These are phyloP conservation scores for Beroe forskalii DNA, from an alignment of 37 sponge, comb jelly and placozoan genomes.

Conservation along the genomic window DNA sequence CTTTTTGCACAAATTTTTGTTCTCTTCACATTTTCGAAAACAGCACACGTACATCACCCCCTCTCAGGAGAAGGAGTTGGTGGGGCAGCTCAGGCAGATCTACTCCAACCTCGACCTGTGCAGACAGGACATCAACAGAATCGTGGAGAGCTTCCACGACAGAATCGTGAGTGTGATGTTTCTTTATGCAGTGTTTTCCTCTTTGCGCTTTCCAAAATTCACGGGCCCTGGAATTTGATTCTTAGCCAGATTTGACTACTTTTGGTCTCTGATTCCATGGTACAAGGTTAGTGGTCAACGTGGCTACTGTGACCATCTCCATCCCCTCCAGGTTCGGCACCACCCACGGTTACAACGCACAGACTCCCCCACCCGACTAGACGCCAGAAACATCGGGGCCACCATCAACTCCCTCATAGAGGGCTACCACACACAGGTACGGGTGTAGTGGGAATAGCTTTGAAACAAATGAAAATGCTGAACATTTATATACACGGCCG, in stretches of 20 bases:
- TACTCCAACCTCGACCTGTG: constrained; percentile 15
- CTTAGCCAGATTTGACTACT: too few relatives aligned
- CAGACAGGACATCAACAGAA: constrained; percentile 5
- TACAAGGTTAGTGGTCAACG: too few relatives aligned
- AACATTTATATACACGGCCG: too few relatives aligned
- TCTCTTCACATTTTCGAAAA: background rate
- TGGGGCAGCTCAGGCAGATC: background rate
- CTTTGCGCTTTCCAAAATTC: too few relatives aligned
- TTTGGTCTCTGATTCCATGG: too few relatives aligned
- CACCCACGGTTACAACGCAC: background rate
- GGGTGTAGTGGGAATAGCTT: too few relatives aligned
- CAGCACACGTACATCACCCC: too few relatives aligned
- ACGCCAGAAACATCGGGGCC: constrained; percentile 10
- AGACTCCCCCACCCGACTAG: constrained; percentile 8
- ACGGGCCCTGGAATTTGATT: too few relatives aligned
- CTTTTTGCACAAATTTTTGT: background rate
- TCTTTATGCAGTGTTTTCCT: too few relatives aligned
- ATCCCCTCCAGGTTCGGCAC: background rate
- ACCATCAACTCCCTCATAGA: constrained; percentile 24
- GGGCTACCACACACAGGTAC: background rate
- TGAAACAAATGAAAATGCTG: too few relatives aligned
- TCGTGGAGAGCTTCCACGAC: constrained; percentile 20
- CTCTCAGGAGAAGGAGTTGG: background rate
- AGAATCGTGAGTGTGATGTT: constrained; percentile 24
- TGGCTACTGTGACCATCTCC: too few relatives aligned